phyloP scores from a whole-genome alignment of 1,140 invertebrate genomes.

The Nebria ingens region DNA sequence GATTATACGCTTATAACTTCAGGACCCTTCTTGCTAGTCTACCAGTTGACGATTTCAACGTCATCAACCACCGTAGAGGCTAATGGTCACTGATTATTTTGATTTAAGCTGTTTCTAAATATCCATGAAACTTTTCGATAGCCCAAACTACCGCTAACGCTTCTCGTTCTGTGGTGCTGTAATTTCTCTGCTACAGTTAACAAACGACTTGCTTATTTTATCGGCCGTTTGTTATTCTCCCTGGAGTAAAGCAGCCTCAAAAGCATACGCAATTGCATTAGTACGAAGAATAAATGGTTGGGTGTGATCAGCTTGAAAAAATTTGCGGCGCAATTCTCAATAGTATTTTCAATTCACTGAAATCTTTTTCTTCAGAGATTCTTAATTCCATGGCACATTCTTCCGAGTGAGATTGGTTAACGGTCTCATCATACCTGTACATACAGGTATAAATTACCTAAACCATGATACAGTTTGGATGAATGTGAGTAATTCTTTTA shows the following conservation, averaged over 20 bases:
- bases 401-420: constrained; percentile 30
- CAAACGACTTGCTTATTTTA: no score
- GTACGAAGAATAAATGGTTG: no score
- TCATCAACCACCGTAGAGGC: background rate
- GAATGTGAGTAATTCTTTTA: constrained; percentile 24
- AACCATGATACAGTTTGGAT: constrained; percentile 32
- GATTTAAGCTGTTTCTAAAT: background rate
- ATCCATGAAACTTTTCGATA: background rate
- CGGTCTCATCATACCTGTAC: constrained; percentile 28
- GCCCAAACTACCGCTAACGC: background rate
- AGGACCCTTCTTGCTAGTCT: background rate
- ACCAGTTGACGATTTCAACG: background rate
- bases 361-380: constrained; percentile 12
- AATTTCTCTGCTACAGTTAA: background rate
- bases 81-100: background rate
- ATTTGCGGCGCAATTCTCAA: no score
- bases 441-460: constrained; percentile 31
- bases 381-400: constrained; percentile 26
- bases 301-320: no score
- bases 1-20: background rate
- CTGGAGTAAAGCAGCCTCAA: no score
- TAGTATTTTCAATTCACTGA: constrained; percentile 6
- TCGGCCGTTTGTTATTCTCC: no score
- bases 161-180: background rate
- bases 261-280: no score